Conservation (phyloP, 2,113 vertebrate genomes). For the Melanocharis versteri region DNA sequence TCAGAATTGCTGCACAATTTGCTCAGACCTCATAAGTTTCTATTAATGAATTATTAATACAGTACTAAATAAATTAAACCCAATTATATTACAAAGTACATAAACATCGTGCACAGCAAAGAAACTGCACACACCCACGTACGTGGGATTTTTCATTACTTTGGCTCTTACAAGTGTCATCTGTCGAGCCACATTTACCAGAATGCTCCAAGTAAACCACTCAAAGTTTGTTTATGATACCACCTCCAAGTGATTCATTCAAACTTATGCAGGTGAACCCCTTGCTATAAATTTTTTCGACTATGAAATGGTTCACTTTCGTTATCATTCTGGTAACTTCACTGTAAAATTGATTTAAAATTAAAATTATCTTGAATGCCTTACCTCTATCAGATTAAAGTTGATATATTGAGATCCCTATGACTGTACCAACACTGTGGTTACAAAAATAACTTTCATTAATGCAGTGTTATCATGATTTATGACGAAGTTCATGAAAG, state of each 20-base stretch:
- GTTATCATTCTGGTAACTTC: not conserved
- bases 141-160: not conserved
- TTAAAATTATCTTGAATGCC: not conserved
- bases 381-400: not conserved
- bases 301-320: not conserved
- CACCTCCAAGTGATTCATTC: not conserved
- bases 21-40: not conserved
- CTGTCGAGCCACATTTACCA: accelerated
- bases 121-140: not conserved
- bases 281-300: not conserved
- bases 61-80: not conserved
- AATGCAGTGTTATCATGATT: not conserved
- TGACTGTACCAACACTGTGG: not conserved
- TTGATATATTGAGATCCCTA: not conserved
- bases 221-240: not conserved
- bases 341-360: not conserved
- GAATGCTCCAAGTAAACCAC: not conserved
- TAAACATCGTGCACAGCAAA: not conserved
- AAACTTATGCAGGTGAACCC: not conserved
- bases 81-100: not conserved
- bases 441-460: not conserved
- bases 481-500: not conserved
- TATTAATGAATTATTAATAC: not conserved
- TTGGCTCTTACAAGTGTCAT: not conserved
- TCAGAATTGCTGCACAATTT: not conserved